Base-by-base conservation (phyloP, 2,888 invertebrate species). In the Eupithecia insigniata region DNA sequence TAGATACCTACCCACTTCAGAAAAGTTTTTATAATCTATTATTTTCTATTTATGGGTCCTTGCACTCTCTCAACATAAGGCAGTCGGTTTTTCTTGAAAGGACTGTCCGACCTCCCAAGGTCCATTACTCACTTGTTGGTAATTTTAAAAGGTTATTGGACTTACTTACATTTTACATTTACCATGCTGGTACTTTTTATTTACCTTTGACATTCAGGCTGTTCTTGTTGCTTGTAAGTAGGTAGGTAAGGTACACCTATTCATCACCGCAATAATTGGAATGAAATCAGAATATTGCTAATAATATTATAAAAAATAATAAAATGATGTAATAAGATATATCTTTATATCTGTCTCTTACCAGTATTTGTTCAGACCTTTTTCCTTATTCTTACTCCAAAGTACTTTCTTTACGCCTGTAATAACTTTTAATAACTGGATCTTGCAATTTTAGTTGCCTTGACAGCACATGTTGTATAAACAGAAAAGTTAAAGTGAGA, bases 51-150 rank as follows among this genome's bases (percentile, higher is more conserved):
- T 76, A 69, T 73, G 71, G 71, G 69, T 66, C 18, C 30, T 67
- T 66, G 72, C 14, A 36, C 26, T 64, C 34, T 58, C 69, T 69
- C 36, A 12, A 62, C 55, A 12, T 26, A 64, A 32, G 34, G 46
- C 67, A 55, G 69, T 69, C 26, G 60, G 64, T 46, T 72, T 78
- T 77, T 75, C 77, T 79, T 74, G 69, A 79, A 67, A 71, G 73
- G 75, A 75, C 70, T 69, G 62, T 74, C 72, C 79, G 22, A 10
- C 12, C 55, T 26, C 55, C 12, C 79, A 61, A 74, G 73, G 72
- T 71, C 75, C 67, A 71, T 75, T 71, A 74, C 66, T 76, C 71
- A 74, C 71, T 16, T 61, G 67, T 32, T 39, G 62, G 69, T 34
- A 66, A 72, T 73, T 76, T 72, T 64, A 67, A 76, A 75, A 76